Percentiles rank a stretch among this genome's conserved stretches.
These are phyloP conservation scores for Tachysurus fulvidraco DNA, from an alignment of 2,113 vertebrate species.

Conservation along the genomic window DNA sequence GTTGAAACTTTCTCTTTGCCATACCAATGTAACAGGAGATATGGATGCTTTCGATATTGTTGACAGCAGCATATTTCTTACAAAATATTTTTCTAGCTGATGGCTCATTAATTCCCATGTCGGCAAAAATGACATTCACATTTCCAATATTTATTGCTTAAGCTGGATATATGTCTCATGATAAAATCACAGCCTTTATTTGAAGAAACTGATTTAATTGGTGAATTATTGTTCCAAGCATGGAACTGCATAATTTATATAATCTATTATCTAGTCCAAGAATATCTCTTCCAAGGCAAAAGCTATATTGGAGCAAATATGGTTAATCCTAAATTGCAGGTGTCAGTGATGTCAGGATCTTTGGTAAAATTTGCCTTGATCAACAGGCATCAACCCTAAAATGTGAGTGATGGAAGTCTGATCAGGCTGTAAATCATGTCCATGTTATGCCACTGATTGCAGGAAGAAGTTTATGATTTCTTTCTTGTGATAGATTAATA, in stretches of 20 bases:
- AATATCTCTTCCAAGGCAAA: neutral
- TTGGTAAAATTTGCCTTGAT: no score
- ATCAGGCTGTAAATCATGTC: no score
- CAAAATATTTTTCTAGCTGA: neutral
- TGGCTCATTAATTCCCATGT: neutral
- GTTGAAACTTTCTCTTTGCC: no score
- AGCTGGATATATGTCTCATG: neutral
- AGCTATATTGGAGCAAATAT: neutral
- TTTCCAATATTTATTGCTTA: neutral
- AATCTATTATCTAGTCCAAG: neutral
- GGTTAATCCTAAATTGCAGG: neutral
- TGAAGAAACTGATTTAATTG: neutral
- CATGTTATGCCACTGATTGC: no score
- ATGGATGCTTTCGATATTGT: no score
- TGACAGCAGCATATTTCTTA: neutral
- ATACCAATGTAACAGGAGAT: no score
- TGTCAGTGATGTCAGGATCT: neutral
- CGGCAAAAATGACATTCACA: neutral
- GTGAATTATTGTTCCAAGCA: neutral
- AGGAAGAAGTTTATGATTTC: no score
- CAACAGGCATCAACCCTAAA: no score
- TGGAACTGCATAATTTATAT: neutral
- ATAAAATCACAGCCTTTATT: neutral
- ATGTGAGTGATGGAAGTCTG: no score
- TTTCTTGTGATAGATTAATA: no score